These are phyloP conservation scores for Crocuta crocuta DNA, from an alignment of 2,113 vertebrate genomes.

Conservation along the genomic window DNA sequence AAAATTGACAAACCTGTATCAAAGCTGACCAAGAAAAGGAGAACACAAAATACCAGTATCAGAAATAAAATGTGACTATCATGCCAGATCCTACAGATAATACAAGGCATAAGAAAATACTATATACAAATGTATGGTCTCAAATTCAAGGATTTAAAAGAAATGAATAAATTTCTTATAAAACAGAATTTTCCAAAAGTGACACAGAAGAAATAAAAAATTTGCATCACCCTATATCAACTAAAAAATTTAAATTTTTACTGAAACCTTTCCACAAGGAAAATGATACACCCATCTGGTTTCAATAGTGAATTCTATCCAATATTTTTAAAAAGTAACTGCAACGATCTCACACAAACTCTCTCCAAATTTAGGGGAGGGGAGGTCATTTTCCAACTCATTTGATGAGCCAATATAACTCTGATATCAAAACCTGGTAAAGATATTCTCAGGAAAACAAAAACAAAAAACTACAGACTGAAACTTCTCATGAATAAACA, in stretches of 20 bases:
- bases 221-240: not conserved
- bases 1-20: not conserved
- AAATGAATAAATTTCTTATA: constrained; percentile 9
- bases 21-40: not conserved
- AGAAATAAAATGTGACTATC: not conserved
- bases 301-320: not conserved
- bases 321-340: constrained; percentile 32
- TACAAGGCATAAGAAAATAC: constrained; percentile 24
- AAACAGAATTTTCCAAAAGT: constrained; percentile 21
- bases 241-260: constrained; percentile 24
- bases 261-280: not conserved
- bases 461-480: not conserved
- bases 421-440: not conserved
- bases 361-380: not conserved
- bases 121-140: not conserved
- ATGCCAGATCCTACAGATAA: not conserved
- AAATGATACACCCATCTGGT: not conserved
- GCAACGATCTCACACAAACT: not conserved
- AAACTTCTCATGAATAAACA: not conserved
- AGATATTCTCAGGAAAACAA: not conserved
- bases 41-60: not conserved
- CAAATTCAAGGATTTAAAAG: not conserved
- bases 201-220: constrained; percentile 28
- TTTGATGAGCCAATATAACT: not conserved
- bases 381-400: not conserved